These are phyloP conservation scores for Gobionotothen gibberifrons DNA, from an alignment of 2,797 vertebrate genomes.

Conservation along the genomic window DNA sequence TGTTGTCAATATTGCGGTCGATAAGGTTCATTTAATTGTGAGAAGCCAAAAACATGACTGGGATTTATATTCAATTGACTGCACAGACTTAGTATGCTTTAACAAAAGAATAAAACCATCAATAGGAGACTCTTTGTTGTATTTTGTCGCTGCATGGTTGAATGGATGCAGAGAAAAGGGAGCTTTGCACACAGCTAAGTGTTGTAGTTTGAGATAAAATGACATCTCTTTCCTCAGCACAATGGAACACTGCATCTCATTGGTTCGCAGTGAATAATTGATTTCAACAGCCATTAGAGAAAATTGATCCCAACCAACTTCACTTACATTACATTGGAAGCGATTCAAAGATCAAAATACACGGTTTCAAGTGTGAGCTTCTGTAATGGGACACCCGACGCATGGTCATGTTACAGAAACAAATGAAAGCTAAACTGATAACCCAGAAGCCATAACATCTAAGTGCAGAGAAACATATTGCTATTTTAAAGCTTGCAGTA, in stretches of 20 bases:
- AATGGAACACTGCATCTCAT: slow-evolving; percentile 41
- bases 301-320: slow-evolving; percentile 60
- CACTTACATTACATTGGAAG: slow-evolving; percentile 54
- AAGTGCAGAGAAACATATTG: background rate
- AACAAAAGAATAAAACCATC: background rate
- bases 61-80: too few species aligned
- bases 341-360: slow-evolving; percentile 64
- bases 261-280: slow-evolving; percentile 71
- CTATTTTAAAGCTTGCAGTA: background rate
- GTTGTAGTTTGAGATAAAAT: slow-evolving; percentile 46
- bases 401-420: slow-evolving; percentile 51
- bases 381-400: slow-evolving; percentile 45
- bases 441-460: background rate
- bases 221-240: slow-evolving; percentile 33
- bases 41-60: too few species aligned
- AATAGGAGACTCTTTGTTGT: background rate
- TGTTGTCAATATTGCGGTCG: too few species aligned
- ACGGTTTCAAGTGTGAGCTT: slow-evolving; percentile 48
- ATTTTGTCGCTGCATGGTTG: slow-evolving; percentile 3
- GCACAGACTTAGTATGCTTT: too few species aligned
- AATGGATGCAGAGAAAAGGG: slow-evolving; percentile 12
- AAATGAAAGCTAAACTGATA: slow-evolving; percentile 20
- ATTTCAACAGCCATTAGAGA: slow-evolving; percentile 51
- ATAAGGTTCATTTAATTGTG: too few species aligned
- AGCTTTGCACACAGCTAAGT: slow-evolving; percentile 21